Evolutionary conservation across 2,113 vertebrate genomes (phyloP).

Genomic region (Oryzias javanicus): DNA sequence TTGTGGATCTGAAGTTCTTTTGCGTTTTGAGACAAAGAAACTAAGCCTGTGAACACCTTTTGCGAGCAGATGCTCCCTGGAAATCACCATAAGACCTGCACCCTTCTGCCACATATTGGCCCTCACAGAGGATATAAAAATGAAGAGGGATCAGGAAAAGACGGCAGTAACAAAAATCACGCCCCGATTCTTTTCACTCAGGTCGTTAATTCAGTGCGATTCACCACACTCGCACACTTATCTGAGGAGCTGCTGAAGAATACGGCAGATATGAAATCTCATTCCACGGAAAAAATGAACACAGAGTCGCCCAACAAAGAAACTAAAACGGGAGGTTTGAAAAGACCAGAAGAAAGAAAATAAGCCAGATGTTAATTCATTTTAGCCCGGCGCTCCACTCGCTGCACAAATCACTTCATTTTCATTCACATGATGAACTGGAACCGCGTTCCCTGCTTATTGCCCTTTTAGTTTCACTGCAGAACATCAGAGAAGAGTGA

Average conservation of each 20-base stretch:
- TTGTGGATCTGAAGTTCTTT: no score
- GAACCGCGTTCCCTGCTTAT: neutral
- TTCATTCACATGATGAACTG: conserved; percentile 1
- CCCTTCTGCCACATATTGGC: no score
- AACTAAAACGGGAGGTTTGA: conserved; percentile 9
- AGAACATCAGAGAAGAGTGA: neutral
- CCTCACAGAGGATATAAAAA: conserved; percentile 21
- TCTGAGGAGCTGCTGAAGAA: conserved; percentile 41
- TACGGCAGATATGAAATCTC: conserved; percentile 41
- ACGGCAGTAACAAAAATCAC: conserved; percentile 37
- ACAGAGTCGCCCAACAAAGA: conserved; percentile 14
- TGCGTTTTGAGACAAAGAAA: no score
- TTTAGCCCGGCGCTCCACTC: conserved; percentile 29
- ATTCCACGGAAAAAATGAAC: conserved; percentile 43
- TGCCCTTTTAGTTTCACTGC: conserved; percentile 2
- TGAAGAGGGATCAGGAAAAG: conserved; percentile 3
- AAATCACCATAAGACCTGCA: no score
- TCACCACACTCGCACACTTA: conserved; percentile 51
- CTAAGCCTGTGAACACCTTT: no score
- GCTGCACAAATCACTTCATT: conserved; percentile 38
- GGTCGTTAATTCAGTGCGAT: conserved; percentile 54
- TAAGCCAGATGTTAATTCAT: conserved; percentile 22
- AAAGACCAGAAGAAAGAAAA: neutral
- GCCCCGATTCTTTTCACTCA: conserved; percentile 50
- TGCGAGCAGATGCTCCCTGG: no score